Conservation (phyloP, 2,797 vertebrate species). For the Enteromius argenteus region DNA sequence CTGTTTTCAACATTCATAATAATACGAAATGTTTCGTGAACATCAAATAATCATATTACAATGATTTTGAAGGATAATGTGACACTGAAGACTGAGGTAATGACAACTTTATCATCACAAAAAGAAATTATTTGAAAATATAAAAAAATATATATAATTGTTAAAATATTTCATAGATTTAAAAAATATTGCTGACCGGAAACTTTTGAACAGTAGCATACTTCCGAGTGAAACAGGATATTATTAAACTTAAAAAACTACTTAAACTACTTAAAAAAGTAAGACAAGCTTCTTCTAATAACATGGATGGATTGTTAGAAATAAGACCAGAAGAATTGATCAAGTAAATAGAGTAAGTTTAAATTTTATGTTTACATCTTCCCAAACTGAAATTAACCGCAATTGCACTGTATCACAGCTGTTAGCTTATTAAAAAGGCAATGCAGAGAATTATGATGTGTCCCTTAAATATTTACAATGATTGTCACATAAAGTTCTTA, state of each 20-base stretch:
- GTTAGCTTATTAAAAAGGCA: neutral
- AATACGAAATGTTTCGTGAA: neutral
- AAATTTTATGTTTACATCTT: neutral
- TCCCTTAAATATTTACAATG: neutral
- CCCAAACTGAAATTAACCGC: neutral
- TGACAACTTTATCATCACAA: neutral
- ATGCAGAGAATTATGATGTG: neutral
- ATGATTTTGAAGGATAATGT: neutral
- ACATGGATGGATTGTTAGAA: neutral
- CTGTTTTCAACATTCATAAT: too few relatives aligned
- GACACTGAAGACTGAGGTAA: neutral
- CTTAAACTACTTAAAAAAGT: too few relatives aligned
- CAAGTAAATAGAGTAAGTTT: neutral
- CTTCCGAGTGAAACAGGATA: neutral
- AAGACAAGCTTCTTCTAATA: neutral
- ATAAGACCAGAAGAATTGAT: neutral
- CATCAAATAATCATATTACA: neutral
- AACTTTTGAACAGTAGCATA: neutral
- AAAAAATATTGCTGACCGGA: neutral
- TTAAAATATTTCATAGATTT: neutral
- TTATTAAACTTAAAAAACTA: neutral
- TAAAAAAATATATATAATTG: neutral
- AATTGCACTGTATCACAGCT: neutral
- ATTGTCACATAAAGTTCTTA: neutral
- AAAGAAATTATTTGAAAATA: neutral